phyloP scores from a whole-genome alignment of 2,797 vertebrate genomes.

The Psittacula derbiana region DNA sequence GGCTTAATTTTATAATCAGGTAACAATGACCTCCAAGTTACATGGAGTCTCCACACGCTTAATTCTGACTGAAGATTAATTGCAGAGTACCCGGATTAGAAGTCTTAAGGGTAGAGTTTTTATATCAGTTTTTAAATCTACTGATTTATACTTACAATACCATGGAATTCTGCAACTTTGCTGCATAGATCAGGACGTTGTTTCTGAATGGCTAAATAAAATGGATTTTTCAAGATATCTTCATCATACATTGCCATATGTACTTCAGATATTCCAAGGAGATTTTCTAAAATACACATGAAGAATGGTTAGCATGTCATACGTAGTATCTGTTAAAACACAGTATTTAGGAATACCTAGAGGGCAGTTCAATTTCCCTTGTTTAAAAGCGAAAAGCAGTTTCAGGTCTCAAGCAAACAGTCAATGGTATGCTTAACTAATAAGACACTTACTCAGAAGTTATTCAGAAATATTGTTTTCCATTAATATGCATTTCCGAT shows the following conservation, averaged over 20 bases:
- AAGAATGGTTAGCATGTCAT: neutral
- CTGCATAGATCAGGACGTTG: constrained; percentile 87
- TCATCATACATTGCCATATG: constrained; percentile 99
- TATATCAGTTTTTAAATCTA: neutral
- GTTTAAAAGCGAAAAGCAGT: neutral
- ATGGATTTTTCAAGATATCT: constrained; percentile 93
- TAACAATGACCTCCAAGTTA: neutral
- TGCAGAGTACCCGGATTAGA: neutral
- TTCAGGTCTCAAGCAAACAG: neutral
- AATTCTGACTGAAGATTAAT: neutral
- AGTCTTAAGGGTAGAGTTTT: neutral
- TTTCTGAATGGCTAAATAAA: constrained; percentile 92
- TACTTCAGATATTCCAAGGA: constrained; percentile 68
- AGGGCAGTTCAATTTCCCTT: neutral
- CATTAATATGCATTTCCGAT: neutral
- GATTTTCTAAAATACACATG: constrained; percentile 24
- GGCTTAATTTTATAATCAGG: neutral
- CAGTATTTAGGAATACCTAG: neutral
- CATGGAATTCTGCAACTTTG: constrained; percentile 87
- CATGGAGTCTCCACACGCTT: neutral
- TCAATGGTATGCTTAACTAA: neutral
- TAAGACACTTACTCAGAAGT: neutral
- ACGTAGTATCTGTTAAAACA: neutral
- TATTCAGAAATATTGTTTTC: neutral
- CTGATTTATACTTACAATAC: constrained; percentile 85